phyloP scores from a whole-genome alignment of 35 echinoderm and acorn worm species.

The Nesometra sesokonis region DNA sequence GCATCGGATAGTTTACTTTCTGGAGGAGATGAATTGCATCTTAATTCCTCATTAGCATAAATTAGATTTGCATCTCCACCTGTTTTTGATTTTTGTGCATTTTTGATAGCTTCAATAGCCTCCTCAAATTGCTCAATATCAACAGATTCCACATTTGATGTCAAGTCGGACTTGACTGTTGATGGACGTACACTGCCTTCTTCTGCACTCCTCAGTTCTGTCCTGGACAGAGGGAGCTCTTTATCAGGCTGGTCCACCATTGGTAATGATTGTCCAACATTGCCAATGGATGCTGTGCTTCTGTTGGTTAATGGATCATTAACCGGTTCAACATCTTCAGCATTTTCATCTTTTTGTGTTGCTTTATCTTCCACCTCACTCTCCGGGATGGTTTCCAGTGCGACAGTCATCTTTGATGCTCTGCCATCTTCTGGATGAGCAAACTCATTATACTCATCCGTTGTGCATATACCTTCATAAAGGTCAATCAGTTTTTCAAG shows the following conservation, averaged over 20 bases:
- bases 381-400: neutral
- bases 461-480: conserved; percentile 65
- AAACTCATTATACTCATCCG: conserved; percentile 75
- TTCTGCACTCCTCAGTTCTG: neutral
- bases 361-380: conserved; percentile 7
- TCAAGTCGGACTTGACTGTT: neutral
- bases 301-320: neutral
- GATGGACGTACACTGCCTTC: neutral
- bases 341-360: conserved; percentile 4
- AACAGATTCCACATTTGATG: neutral
- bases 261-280: neutral
- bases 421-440: conserved; percentile 20
- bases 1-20: neutral
- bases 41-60: too few relatives aligned
- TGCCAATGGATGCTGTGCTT: neutral
- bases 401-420: neutral
- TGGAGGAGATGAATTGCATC: neutral
- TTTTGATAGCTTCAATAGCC: neutral
- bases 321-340: neutral
- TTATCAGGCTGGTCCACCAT: neutral
- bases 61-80: too few relatives aligned
- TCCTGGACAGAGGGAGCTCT: neutral
- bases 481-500: conserved; percentile 95
- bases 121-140: neutral
- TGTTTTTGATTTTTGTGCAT: neutral